Conservation (phyloP, 2,113 vertebrate species). For the Conger conger region DNA sequence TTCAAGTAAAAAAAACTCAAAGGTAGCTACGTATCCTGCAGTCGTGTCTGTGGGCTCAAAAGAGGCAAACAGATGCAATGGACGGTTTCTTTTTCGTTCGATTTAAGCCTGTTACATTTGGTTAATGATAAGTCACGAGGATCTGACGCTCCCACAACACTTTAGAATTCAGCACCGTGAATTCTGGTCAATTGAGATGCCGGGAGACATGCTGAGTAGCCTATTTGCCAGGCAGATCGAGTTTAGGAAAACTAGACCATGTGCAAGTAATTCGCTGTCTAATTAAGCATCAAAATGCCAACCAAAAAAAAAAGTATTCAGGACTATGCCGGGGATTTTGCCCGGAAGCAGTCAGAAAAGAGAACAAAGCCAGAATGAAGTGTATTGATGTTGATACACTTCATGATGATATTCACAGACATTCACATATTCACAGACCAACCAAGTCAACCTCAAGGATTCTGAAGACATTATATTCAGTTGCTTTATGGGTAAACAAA, state of each 20-base stretch:
- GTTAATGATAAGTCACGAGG: slow-evolving; percentile 40
- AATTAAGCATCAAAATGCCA: slow-evolving; percentile 68
- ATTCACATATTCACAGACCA: slow-evolving; percentile 53
- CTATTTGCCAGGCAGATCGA: slow-evolving; percentile 50
- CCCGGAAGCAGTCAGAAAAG: slow-evolving; percentile 29
- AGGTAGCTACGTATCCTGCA: neutral
- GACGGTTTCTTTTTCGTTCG: neutral
- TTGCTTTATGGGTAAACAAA: slow-evolving; percentile 22
- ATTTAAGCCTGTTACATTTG: slow-evolving; percentile 34
- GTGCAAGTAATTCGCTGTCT: slow-evolving; percentile 52
- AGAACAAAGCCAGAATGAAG: neutral
- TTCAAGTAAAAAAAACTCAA: slow-evolving; percentile 3
- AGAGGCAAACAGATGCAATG: neutral
- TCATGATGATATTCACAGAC: too few species aligned
- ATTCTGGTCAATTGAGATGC: slow-evolving; percentile 53
- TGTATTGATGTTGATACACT: slow-evolving; percentile 36
- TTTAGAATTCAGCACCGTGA: slow-evolving; percentile 52
- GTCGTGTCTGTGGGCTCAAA: slow-evolving; percentile 14
- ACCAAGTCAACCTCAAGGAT: slow-evolving; percentile 44
- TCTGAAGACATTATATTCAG: slow-evolving; percentile 20
- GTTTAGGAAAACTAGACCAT: slow-evolving; percentile 60
- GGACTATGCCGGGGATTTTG: slow-evolving; percentile 15
- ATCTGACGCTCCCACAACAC: slow-evolving; percentile 29
- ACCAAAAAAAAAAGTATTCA: slow-evolving; percentile 52
- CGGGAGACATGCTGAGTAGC: slow-evolving; percentile 34